Conservation (phyloP, 2,113 vertebrate species). For the Fulmarus glacialis region DNA sequence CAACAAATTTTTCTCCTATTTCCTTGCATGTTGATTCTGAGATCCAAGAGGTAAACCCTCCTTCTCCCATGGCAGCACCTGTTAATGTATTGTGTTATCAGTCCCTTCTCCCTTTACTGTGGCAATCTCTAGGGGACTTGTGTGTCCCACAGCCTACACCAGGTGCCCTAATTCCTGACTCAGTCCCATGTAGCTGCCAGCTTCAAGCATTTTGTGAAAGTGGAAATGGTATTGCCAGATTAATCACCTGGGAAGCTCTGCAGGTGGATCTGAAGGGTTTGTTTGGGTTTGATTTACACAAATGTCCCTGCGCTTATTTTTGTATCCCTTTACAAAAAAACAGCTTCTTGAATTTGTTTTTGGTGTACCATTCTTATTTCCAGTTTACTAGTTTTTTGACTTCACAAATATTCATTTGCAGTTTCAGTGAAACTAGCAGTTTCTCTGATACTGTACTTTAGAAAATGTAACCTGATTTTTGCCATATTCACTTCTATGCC, state of each 20-base stretch:
- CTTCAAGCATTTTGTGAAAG: not conserved
- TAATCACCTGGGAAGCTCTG: not conserved
- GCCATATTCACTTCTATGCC: not conserved
- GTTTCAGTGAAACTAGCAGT: not conserved
- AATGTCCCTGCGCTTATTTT: not conserved
- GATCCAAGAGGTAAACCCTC: not conserved
- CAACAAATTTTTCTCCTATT: not conserved
- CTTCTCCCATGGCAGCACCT: not conserved
- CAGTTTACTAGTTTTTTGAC: not conserved
- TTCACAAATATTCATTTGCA: not conserved
- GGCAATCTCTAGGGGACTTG: not conserved
- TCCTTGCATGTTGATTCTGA: not conserved
- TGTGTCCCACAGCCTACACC: not conserved
- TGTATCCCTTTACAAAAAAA: not conserved
- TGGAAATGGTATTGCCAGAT: not conserved
- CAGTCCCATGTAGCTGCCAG: too few relatives aligned
- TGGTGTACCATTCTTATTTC: not conserved
- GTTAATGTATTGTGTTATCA: not conserved
- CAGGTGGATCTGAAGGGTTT: not conserved
- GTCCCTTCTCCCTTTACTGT: not conserved
- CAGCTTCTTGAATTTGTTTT: not conserved
- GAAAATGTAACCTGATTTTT: not conserved
- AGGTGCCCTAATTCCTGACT: not conserved
- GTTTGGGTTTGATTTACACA: not conserved
- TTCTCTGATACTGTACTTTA: not conserved